Evolutionary conservation across 2,888 invertebrate genomes (phyloP).

Genomic region (Noctuana brunneofusca): DNA sequence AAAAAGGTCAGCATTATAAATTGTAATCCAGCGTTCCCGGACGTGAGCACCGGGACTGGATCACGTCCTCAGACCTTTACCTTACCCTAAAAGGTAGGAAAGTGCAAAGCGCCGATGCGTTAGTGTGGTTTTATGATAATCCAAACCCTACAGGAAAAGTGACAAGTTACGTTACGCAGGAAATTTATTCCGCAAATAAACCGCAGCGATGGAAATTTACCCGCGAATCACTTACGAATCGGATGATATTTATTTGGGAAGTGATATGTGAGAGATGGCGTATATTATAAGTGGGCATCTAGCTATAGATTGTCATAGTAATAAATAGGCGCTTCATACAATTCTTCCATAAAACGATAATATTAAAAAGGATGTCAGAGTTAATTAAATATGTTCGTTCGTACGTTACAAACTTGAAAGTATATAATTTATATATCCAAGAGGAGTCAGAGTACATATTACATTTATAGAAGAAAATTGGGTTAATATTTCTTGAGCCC

Average conservation of each 20-base stretch:
- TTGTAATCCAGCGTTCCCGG: not conserved
- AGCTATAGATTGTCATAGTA: no score
- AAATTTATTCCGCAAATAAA: conserved; percentile 6
- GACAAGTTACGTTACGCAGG: not conserved
- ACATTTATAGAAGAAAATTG: not conserved
- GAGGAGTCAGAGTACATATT: not conserved
- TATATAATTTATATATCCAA: not conserved
- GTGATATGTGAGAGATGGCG: not conserved
- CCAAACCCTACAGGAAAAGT: not conserved
- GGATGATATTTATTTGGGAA: not conserved
- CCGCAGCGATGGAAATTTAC: not conserved
- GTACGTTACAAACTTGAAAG: no score
- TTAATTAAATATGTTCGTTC: no score
- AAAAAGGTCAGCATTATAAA: not conserved
- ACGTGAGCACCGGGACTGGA: not conserved
- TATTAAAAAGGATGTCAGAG: no score
- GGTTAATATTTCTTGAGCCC: not conserved
- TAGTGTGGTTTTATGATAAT: conserved; percentile 21
- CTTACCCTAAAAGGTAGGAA: not conserved
- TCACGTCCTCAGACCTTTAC: not conserved
- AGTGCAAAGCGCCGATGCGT: not conserved
- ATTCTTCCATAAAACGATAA: no score
- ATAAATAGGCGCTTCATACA: no score
- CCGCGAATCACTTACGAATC: not conserved
- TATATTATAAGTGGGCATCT: no score